These are phyloP conservation scores for Drosophila ogumai DNA, from an alignment of 1,140 invertebrate genomes.

Conservation along the genomic window DNA sequence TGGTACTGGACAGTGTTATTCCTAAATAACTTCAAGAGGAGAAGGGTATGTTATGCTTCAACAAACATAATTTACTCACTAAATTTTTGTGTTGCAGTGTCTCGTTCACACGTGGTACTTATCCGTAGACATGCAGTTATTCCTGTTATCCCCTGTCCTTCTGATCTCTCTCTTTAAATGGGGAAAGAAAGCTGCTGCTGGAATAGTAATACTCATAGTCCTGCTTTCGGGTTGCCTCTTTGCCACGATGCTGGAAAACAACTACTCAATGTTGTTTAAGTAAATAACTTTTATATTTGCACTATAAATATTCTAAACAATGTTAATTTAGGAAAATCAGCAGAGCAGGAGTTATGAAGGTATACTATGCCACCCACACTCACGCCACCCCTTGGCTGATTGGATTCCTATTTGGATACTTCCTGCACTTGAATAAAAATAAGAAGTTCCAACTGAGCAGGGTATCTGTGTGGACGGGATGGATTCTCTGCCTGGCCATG, in stretches of 20 bases:
- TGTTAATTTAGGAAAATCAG: neutral
- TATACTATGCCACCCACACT: conserved; percentile 54
- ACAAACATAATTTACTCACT: neutral
- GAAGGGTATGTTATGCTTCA: neutral
- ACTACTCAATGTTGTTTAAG: conserved; percentile 26
- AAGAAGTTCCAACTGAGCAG: conserved; percentile 25
- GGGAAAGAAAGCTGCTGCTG: conserved; percentile 72
- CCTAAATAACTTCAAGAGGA: conserved; percentile 40
- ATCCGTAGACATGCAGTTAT: conserved; percentile 93
- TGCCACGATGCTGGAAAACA: conserved; percentile 46
- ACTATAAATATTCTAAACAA: neutral
- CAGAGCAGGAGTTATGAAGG: conserved; percentile 3
- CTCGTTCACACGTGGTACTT: conserved; percentile 96
- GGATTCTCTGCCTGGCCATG: conserved; percentile 53
- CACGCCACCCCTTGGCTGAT: conserved; percentile 59
- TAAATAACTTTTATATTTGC: conserved; percentile 2
- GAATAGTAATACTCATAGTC: conserved; percentile 34
- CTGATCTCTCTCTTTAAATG: conserved; percentile 88
- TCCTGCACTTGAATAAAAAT: neutral
- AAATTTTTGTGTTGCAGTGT: conserved; percentile 87
- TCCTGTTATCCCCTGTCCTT: conserved; percentile 90
- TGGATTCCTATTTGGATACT: conserved; percentile 4
- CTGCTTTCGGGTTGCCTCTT: conserved; percentile 50
- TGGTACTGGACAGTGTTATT: conserved; percentile 64
- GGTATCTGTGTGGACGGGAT: conserved; percentile 37